Percentiles rank a stretch among this genome's conserved stretches.
These are phyloP conservation scores for Scotopteryx bipunctaria DNA, from an alignment of 2,888 invertebrate genomes.

Conservation along the genomic window DNA sequence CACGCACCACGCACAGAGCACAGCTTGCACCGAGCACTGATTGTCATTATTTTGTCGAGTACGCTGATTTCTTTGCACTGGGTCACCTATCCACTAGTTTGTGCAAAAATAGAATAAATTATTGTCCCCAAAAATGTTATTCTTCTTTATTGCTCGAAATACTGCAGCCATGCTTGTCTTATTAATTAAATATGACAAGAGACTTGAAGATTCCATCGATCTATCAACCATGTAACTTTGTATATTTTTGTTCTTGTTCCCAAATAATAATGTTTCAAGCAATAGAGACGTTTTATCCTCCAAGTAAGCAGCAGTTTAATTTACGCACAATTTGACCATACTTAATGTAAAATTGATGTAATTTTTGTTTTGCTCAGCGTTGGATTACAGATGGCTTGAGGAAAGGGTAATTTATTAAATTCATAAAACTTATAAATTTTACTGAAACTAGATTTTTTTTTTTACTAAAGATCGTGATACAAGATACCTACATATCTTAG, in stretches of 20 bases:
- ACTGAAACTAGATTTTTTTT: not conserved
- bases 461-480: not conserved
- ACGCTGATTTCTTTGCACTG: conserved; percentile 37
- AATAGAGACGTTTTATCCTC: conserved; percentile 20
- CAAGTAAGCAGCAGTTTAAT: conserved; percentile 41
- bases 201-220: too few species aligned
- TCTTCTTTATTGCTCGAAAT: conserved; percentile 19
- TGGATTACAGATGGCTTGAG: conserved; percentile 78
- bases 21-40: conserved; percentile 38
- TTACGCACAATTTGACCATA: conserved; percentile 33
- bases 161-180: not conserved
- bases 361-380: conserved; percentile 75
- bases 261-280: conserved; percentile 18
- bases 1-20: conserved; percentile 52
- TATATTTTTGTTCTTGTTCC: not conserved
- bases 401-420: conserved; percentile 65
- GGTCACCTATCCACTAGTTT: conserved; percentile 28
- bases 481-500: too few species aligned
- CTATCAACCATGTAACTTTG: too few species aligned
- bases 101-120: conserved; percentile 2
- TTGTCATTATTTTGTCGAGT: conserved; percentile 32
- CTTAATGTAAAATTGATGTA: conserved; percentile 40
- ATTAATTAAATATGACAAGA: not conserved
- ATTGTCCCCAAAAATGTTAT: not conserved
- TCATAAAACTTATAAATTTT: not conserved